Evolutionary conservation across 1,140 invertebrate species (phyloP), one percentile per base, ranked within the genome.

Genomic region (Cyclina sinensis): DNA sequence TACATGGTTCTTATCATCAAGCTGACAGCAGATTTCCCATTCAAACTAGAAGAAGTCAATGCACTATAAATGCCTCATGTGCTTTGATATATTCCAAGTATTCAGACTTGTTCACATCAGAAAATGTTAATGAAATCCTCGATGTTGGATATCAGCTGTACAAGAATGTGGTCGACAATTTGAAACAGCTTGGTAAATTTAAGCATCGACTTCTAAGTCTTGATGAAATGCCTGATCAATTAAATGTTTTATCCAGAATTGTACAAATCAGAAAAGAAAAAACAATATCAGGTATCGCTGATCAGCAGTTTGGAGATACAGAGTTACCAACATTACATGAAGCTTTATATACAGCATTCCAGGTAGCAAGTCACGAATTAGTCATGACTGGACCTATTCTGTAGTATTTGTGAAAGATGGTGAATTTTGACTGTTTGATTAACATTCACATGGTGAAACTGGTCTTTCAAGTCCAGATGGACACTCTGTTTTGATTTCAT

Each of bases 371-470:
- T 3, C 39, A 46, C 51, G 48, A 32, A 27, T 51, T 79, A 32
- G 9, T 79, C 27, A 79, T 79, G 39, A 79, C 51, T 32, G 74
- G 74, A 4, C 12, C 74, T 79, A 46, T 54, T 51, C 74, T 51
- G 48, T n/a, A 21, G 39, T 79, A n/a, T 79, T 79, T 51, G 1
- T 51, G 12, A 79, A 79, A 79, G 74, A 54, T 51, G 21, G 9
- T 51, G 1, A 21, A 27, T 79, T 5, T 37, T 79, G 30, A n/a
- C 18, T 79, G 1, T 79, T 79, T 79, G 74, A 79, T 54, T 79
- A 43, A 5, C 74, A 79, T 79, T 4, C 74, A 24, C 74, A 79
- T 79, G 74, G 74, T 27, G 4, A 2, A n/a, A 2, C 7, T 79
- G 74, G 74, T 18, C 32, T 79, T 14, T 5, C 1, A 5, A 11